Evolutionary conservation across 2,888 invertebrate species (phyloP).

Genomic region (Odontocolon sp.): DNA sequence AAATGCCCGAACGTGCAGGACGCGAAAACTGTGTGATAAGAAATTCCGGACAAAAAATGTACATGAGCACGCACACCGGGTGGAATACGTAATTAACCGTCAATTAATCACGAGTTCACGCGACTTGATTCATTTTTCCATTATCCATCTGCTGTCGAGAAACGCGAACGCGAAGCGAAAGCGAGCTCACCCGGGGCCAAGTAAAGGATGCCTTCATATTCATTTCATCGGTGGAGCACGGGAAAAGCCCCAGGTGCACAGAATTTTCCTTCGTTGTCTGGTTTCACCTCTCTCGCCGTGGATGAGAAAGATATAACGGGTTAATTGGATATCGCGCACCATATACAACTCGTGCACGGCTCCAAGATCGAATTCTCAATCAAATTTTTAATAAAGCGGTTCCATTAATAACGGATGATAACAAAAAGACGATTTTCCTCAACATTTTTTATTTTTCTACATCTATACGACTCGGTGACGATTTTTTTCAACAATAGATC

Average conservation of each 20-base stretch:
- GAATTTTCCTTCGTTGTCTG: constrained; percentile 30
- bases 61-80: neutral
- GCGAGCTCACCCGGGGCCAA: neutral
- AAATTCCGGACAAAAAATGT: neutral
- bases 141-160: constrained; percentile 49
- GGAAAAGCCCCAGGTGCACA: constrained; percentile 46
- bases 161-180: constrained; percentile 1
- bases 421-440: neutral
- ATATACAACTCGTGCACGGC: neutral
- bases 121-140: constrained; percentile 48
- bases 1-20: too few relatives aligned
- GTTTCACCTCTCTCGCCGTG: neutral
- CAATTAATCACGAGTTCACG: constrained; percentile 43
- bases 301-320: constrained; percentile 41
- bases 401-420: constrained; percentile 27
- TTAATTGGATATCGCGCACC: constrained; percentile 45
- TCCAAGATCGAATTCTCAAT: constrained; percentile 35
- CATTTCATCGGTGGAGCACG: constrained; percentile 36
- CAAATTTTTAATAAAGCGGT: constrained; percentile 40
- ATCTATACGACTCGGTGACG: too few relatives aligned
- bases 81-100: constrained; percentile 7
- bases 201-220: constrained; percentile 53
- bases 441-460: neutral
- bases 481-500: too few relatives aligned
- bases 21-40: too few relatives aligned